phyloP scores from a whole-genome alignment of 2,797 vertebrate species.

The Alca torda region DNA sequence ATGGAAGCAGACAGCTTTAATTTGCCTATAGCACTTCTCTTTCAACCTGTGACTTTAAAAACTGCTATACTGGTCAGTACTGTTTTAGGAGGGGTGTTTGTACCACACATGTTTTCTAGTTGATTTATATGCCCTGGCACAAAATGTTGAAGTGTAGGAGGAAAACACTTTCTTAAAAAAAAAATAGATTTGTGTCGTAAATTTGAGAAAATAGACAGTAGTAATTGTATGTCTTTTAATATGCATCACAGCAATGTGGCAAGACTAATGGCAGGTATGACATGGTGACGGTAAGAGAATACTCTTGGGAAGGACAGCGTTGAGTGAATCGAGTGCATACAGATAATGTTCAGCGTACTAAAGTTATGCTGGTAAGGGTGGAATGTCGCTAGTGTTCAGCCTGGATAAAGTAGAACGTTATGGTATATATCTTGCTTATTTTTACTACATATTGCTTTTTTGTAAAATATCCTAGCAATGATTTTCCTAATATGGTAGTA shows the following conservation, averaged over 20 bases:
- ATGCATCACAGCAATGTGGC: neutral
- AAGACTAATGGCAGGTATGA: neutral
- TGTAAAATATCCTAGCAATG: neutral
- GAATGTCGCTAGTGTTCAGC: neutral
- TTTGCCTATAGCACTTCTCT: neutral
- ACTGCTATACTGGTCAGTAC: accelerated
- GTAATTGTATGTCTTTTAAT: neutral
- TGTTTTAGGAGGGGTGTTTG: neutral
- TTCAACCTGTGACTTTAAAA: neutral
- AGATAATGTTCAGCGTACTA: neutral
- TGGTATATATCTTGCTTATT: neutral
- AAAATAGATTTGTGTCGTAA: neutral
- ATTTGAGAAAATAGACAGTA: neutral
- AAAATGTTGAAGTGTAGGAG: neutral
- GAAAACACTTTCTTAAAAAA: neutral
- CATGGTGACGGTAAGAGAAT: neutral
- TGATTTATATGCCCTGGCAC: neutral
- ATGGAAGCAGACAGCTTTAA: neutral
- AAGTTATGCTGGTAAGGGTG: neutral
- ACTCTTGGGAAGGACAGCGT: neutral
- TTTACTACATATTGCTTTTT: neutral
- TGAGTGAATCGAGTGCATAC: accelerated
- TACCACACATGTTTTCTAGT: neutral
- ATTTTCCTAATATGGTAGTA: neutral
- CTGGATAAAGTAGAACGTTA: neutral